Evolutionary conservation across 2,888 invertebrate genomes (phyloP), one percentile per base, ranked within the genome.

Genomic region (Corbicula japonica): DNA sequence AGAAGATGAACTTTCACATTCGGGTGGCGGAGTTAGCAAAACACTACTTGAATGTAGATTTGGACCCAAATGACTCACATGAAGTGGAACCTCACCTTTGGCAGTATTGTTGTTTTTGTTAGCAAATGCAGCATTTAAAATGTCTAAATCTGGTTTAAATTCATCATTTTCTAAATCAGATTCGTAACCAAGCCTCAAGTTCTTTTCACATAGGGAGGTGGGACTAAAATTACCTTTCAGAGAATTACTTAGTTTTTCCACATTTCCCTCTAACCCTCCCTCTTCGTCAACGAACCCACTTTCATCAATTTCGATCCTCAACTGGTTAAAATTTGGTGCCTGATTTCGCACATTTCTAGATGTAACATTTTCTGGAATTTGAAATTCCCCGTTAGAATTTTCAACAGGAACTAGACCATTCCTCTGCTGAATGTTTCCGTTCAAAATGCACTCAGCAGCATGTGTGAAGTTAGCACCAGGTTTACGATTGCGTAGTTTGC

Each of bases 221-320:
- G 90, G 88, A 74, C 89, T 89, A 65, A 86, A 89, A 75, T 91
- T 92, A 21, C 88, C 91, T 62, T 89, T 86, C 23, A 91, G 70
- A 4, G 91, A 91, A 15, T 80, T 78, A 63, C 86, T 81, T 52
- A 77, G 32, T 58, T 66, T 77, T 10, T 74, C 71, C 21, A 38
- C 48, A 48, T 70, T 74, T 10, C 6, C 41, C 3, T 78, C 76
- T n/a, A 63, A 23, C 18, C 48, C 38, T 6, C 66, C 76, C 44
- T 76, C 78, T 50, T 78, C 82, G 38, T 65, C 65, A 2, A 82
- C 71, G 41, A 72, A 78, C 3, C 73, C 78, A 65, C 76, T 78
- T 34, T 82, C 82, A 54, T 82, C 82, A 46, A 82, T 78, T 32
- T 78, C 75, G 41, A 82, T 71, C 44, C 73, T 75, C 12, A 82